Conservation (phyloP, 2,888 invertebrate species). For the Orgyia antiqua region DNA sequence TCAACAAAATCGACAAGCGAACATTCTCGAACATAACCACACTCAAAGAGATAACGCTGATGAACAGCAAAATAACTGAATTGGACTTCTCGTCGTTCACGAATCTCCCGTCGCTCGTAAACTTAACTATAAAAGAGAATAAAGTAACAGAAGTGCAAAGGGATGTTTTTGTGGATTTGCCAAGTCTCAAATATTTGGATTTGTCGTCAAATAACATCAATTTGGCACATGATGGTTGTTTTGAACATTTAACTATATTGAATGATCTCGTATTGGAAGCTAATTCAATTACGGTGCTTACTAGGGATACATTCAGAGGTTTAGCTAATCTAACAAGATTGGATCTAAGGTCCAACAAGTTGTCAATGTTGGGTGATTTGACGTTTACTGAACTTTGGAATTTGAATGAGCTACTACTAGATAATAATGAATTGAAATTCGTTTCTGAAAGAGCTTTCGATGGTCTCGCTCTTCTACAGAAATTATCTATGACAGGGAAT, state of each 20-base stretch:
- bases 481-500: slow-evolving; percentile 87
- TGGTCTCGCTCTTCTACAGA: slow-evolving; percentile 84
- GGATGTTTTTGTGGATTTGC: slow-evolving; percentile 86
- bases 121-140: slow-evolving; percentile 87
- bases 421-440: slow-evolving; percentile 84
- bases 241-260: slow-evolving; percentile 84
- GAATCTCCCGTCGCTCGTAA: slow-evolving; percentile 83
- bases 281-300: slow-evolving; percentile 85
- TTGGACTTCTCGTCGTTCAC: slow-evolving; percentile 85
- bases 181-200: slow-evolving; percentile 84
- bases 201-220: slow-evolving; percentile 92
- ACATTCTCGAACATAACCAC: slow-evolving; percentile 87
- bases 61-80: slow-evolving; percentile 83
- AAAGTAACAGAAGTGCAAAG: slow-evolving; percentile 85
- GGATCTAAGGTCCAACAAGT: slow-evolving; percentile 85
- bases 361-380: slow-evolving; percentile 87
- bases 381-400: slow-evolving; percentile 89
- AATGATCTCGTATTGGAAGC: slow-evolving; percentile 88
- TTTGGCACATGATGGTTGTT: slow-evolving; percentile 91
- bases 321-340: slow-evolving; percentile 84
- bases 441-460: slow-evolving; percentile 88
- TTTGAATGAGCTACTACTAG: slow-evolving; percentile 83
- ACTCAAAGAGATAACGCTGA: slow-evolving; percentile 82
- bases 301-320: slow-evolving; percentile 87
- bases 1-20: slow-evolving; percentile 83